Evolutionary conservation across 1,140 invertebrate genomes (phyloP).

Genomic region (Microvelia longipes): DNA sequence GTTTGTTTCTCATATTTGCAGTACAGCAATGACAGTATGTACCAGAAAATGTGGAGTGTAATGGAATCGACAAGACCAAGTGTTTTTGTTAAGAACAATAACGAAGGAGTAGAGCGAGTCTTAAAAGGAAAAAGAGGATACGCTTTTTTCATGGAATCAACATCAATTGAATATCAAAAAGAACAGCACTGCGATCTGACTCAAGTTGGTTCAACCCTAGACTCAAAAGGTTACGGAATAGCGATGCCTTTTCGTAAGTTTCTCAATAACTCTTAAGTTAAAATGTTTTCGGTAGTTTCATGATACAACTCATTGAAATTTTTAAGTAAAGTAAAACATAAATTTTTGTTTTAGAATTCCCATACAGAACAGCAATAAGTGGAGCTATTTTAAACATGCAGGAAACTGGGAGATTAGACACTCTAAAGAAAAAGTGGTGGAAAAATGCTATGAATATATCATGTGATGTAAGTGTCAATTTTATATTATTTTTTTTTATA

Average conservation of each 20-base stretch:
- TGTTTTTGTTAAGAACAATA: conserved; percentile 63
- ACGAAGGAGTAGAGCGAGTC: conserved; percentile 71
- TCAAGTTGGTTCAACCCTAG: conserved; percentile 56
- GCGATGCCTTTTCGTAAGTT: conserved; percentile 53
- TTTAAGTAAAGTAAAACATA: neutral
- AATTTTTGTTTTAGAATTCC: conserved; percentile 41
- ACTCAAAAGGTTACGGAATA: conserved; percentile 69
- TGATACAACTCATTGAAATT: neutral
- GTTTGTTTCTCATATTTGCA: conserved; percentile 27
- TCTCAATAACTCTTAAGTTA: no score
- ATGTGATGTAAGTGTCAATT: neutral
- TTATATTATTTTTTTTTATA: no score
- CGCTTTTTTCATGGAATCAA: conserved; percentile 75
- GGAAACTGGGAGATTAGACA: conserved; percentile 56
- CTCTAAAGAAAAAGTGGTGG: conserved; percentile 79
- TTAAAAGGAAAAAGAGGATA: conserved; percentile 46
- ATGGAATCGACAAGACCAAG: conserved; percentile 64
- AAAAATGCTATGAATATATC: conserved; percentile 33
- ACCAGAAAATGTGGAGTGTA: conserved; percentile 60
- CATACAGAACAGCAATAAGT: conserved; percentile 53
- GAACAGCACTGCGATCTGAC: conserved; percentile 59
- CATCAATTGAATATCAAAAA: conserved; percentile 58
- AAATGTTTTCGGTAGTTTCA: no score
- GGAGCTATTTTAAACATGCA: conserved; percentile 62
- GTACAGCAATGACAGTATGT: conserved; percentile 51